These are phyloP conservation scores for Pampus argenteus DNA, from an alignment of 2,797 vertebrate genomes.

Conservation along the genomic window DNA sequence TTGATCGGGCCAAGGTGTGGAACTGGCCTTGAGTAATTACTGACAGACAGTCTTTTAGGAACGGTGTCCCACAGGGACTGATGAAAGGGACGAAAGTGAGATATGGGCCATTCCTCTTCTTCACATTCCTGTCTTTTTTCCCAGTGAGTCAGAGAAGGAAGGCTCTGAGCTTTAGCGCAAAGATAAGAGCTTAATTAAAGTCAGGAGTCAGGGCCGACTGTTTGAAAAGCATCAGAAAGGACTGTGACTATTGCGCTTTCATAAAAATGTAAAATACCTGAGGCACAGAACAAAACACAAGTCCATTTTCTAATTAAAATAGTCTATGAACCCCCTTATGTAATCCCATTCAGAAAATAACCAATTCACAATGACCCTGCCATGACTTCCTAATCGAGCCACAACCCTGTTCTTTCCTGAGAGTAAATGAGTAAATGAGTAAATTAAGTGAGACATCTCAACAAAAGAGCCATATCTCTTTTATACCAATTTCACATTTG, in stretches of 20 bases:
- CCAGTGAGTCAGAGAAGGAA: conserved; percentile 56
- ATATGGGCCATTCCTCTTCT: conserved; percentile 59
- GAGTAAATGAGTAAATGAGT: conserved; percentile 49
- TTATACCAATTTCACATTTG: not conserved
- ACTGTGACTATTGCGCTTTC: conserved; percentile 50
- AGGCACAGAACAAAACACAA: conserved; percentile 62
- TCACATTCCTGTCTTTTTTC: conserved; percentile 65
- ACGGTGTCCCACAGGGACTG: conserved; percentile 39
- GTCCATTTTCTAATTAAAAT: conserved; percentile 69
- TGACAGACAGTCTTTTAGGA: conserved; percentile 37
- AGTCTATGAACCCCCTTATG: conserved; percentile 46
- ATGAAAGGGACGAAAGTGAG: conserved; percentile 51
- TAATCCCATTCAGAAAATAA: conserved; percentile 57
- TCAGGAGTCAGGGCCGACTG: conserved; percentile 62
- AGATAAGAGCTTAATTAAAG: conserved; percentile 82
- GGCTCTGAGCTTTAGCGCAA: conserved; percentile 57
- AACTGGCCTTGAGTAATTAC: conserved; percentile 57
- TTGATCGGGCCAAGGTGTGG: conserved; percentile 29
- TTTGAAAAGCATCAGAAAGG: conserved; percentile 58
- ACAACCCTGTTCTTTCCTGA: conserved; percentile 13
- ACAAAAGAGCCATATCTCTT: conserved; percentile 1
- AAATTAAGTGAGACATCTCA: conserved; percentile 36
- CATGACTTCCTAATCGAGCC: conserved; percentile 30
- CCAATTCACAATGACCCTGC: conserved; percentile 40
- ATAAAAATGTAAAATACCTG: conserved; percentile 77